phyloP scores from a whole-genome alignment of 2,888 invertebrate genomes.

The Alitta virens region DNA sequence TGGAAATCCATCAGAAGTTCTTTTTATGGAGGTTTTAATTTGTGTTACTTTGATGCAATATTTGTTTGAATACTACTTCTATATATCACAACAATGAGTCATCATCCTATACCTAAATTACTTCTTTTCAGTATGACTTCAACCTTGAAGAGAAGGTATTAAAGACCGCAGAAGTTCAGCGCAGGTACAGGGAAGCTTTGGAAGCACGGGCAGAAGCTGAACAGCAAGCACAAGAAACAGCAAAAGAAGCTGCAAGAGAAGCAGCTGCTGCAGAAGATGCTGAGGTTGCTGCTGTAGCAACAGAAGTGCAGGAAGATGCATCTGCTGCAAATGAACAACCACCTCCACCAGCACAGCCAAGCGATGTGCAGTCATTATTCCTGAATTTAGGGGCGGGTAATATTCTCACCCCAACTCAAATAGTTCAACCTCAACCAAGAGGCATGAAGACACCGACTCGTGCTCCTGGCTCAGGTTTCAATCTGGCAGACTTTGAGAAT shows the following conservation, averaged over 20 bases:
- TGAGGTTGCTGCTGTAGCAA: neutral
- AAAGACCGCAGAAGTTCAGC: constrained; percentile 9
- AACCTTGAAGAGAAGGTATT: constrained; percentile 17
- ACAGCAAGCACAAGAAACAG: constrained; percentile 14
- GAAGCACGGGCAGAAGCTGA: constrained; percentile 6
- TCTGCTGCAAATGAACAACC: neutral
- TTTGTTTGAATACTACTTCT: neutral
- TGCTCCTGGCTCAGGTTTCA: constrained; percentile 30
- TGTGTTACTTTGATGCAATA: too few species aligned
- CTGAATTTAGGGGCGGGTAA: neutral
- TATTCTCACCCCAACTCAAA: constrained; percentile 18
- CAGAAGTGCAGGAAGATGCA: neutral
- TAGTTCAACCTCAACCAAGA: neutral
- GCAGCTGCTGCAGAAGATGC: neutral
- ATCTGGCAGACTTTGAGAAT: constrained; percentile 80
- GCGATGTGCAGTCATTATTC: neutral
- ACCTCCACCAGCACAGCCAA: neutral
- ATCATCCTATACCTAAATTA: neutral
- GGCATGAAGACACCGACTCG: too few species aligned
- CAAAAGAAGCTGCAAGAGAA: constrained; percentile 3
- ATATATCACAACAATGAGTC: neutral
- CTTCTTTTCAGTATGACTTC: constrained; percentile 23
- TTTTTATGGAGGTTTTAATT: constrained; percentile 22
- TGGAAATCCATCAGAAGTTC: constrained; percentile 20
- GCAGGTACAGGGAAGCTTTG: constrained; percentile 7